Percentiles rank a stretch among this genome's conserved stretches.
These are phyloP conservation scores for Neoascia interrupta DNA, from an alignment of 2,888 invertebrate species.

Conservation along the genomic window DNA sequence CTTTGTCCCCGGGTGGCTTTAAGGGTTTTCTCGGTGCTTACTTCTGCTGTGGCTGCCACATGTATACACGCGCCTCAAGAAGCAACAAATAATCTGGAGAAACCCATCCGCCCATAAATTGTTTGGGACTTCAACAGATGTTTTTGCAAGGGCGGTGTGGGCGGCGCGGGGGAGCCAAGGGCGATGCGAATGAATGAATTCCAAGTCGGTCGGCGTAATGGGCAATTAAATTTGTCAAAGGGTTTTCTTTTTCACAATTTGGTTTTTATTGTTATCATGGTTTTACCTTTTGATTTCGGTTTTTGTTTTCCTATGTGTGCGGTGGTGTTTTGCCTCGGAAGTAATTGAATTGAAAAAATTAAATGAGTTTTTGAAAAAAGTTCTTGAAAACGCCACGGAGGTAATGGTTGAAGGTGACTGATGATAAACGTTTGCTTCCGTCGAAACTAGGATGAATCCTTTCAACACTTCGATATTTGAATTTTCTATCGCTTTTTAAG, in stretches of 20 bases:
- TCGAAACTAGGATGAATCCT: too few relatives aligned
- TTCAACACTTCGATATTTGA: too few relatives aligned
- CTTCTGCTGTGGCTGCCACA: neutral
- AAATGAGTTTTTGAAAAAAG: neutral
- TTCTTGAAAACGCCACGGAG: too few relatives aligned
- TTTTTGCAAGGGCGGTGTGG: slow-evolving; percentile 34
- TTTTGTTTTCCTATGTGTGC: neutral
- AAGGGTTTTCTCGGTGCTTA: slow-evolving; percentile 32
- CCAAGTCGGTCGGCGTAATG: slow-evolving; percentile 62
- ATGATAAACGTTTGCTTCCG: too few relatives aligned
- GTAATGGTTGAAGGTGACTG: too few relatives aligned
- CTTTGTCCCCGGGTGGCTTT: slow-evolving; percentile 62
- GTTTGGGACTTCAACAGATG: slow-evolving; percentile 68
- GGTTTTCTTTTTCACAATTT: slow-evolving; percentile 30
- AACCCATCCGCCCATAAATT: slow-evolving; percentile 63
- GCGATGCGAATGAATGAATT: slow-evolving; percentile 66
- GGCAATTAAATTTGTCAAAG: slow-evolving; percentile 70
- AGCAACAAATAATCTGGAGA: slow-evolving; percentile 67
- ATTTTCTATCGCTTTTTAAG: too few relatives aligned
- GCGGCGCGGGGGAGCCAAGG: slow-evolving; percentile 3
- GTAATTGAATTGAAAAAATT: neutral
- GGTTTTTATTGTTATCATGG: slow-evolving; percentile 42
- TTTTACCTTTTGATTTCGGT: slow-evolving; percentile 49
- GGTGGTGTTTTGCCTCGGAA: neutral
- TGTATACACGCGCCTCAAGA: slow-evolving; percentile 47